Conservation (phyloP, 2,888 invertebrate species). For the Zaprionus lineosus region DNA sequence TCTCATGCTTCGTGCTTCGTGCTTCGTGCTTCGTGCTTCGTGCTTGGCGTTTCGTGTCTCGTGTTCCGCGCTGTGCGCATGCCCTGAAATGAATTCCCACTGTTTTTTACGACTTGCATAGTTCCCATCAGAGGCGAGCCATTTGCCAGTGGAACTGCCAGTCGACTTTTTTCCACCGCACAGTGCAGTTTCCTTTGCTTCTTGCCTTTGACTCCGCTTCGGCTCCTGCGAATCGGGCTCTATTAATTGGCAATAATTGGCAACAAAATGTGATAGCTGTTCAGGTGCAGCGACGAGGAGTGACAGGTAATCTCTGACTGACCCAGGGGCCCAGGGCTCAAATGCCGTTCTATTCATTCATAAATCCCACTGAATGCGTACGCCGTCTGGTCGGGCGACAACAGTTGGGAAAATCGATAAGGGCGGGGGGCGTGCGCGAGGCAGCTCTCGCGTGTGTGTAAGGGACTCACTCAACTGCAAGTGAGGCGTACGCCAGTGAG, state of each 20-base stretch:
- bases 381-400: too few relatives aligned
- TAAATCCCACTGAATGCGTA: too few relatives aligned
- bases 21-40: too few relatives aligned
- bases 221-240: too few relatives aligned
- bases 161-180: slow-evolving; percentile 39
- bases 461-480: slow-evolving; percentile 9
- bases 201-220: neutral
- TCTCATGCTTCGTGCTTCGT: too few relatives aligned
- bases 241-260: slow-evolving; percentile 42
- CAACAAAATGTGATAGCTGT: slow-evolving; percentile 60
- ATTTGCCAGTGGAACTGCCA: slow-evolving; percentile 21
- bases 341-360: slow-evolving; percentile 22
- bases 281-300: too few relatives aligned
- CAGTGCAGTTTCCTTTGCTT: slow-evolving; percentile 28
- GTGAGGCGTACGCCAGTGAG: neutral
- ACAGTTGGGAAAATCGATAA: slow-evolving; percentile 57
- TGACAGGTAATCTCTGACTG: too few relatives aligned
- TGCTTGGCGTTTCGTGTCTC: too few relatives aligned
- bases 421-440: slow-evolving; percentile 2
- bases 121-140: too few relatives aligned
- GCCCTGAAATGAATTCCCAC: slow-evolving; percentile 38
- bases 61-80: slow-evolving; percentile 42
- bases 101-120: slow-evolving; percentile 37
- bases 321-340: too few relatives aligned
- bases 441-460: slow-evolving; percentile 7